These are phyloP conservation scores for Melitaea cinxia DNA, from an alignment of 1,140 invertebrate species.

Conservation along the genomic window DNA sequence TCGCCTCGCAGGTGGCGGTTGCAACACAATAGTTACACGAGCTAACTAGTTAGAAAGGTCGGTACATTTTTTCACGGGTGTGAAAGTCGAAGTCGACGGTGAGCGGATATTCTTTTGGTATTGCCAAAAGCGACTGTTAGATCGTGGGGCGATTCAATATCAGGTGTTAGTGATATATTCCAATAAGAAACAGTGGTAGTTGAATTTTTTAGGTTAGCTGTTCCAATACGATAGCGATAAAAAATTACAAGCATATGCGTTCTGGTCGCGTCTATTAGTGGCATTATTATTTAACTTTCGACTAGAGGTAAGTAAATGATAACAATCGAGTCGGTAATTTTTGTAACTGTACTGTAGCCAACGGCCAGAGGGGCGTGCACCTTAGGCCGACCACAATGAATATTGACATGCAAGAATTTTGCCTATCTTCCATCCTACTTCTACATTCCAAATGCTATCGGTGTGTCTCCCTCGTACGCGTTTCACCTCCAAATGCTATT, in stretches of 20 bases:
- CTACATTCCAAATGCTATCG: conserved; percentile 48
- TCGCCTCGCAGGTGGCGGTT: conserved; percentile 45
- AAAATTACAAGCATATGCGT: neutral
- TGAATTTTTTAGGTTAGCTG: neutral
- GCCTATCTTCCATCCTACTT: conserved; percentile 66
- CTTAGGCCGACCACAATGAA: conserved; percentile 50
- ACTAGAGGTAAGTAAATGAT: neutral
- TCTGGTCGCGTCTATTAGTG: neutral
- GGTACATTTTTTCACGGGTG: conserved; percentile 68
- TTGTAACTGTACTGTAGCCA: conserved; percentile 51
- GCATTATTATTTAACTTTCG: neutral
- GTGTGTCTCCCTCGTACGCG: conserved; percentile 67
- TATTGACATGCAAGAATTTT: conserved; percentile 71
- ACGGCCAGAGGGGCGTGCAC: conserved; percentile 37
- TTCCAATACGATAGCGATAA: neutral
- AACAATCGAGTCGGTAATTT: conserved; percentile 31
- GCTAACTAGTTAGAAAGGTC: conserved; percentile 64
- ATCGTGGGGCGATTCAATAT: conserved; percentile 36
- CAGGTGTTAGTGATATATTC: conserved; percentile 31
- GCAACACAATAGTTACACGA: conserved; percentile 52
- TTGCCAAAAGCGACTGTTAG: conserved; percentile 48
- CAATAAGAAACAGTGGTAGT: conserved; percentile 21
- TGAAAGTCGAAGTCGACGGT: conserved; percentile 58
- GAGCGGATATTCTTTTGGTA: conserved; percentile 61
- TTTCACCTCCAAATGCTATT: conserved; percentile 78